phyloP scores from a whole-genome alignment of 2,888 invertebrate genomes.

The Epirrhoe alternata region DNA sequence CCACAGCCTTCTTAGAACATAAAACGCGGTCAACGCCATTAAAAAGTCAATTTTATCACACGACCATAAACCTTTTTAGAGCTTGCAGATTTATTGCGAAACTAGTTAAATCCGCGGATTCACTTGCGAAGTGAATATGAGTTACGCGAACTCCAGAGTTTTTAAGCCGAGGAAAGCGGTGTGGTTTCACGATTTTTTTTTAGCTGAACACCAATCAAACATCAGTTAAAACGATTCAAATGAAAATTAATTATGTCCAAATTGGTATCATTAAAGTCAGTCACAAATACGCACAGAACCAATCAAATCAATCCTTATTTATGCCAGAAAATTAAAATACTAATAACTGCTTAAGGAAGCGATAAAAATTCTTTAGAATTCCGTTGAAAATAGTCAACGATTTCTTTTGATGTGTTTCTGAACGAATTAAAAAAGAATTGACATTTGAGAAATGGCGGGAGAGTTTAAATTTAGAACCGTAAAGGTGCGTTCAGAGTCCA shows the following conservation, averaged over 20 bases:
- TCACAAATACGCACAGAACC: conserved; percentile 20
- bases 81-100: conserved; percentile 39
- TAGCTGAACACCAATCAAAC: no score
- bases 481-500: conserved; percentile 38
- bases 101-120: conserved; percentile 6
- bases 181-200: neutral
- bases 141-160: neutral
- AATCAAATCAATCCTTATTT: conserved; percentile 42
- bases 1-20: conserved; percentile 35
- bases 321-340: conserved; percentile 47
- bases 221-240: no score
- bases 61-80: conserved; percentile 40
- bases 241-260: no score
- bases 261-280: no score
- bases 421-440: conserved; percentile 49
- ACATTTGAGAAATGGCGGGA: conserved; percentile 35
- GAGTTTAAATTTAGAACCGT: conserved; percentile 41
- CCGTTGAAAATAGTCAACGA: conserved; percentile 36
- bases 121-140: neutral
- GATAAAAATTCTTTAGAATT: conserved; percentile 60
- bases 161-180: neutral
- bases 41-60: conserved; percentile 47
- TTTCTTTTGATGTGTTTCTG: conserved; percentile 55
- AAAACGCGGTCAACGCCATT: conserved; percentile 39
- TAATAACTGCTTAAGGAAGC: conserved; percentile 62